Percentiles rank a stretch among this genome's conserved stretches.
phyloP scores from a whole-genome alignment of 2,113 vertebrate genomes.

The Morone saxatilis region DNA sequence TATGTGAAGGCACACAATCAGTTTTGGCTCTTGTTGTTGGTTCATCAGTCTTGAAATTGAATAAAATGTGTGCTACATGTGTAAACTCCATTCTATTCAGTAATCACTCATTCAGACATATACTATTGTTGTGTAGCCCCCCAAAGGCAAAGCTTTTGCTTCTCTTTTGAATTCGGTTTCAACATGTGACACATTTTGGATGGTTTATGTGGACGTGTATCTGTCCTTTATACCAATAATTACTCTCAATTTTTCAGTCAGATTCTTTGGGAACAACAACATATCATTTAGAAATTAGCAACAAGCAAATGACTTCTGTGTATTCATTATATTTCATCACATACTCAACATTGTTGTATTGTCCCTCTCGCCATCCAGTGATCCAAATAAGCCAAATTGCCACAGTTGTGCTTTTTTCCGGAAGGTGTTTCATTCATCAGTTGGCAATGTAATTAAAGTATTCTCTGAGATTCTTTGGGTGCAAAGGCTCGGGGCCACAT shows the following conservation, averaged over 20 bases:
- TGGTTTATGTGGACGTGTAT: background rate
- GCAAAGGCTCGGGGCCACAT: slow-evolving; percentile 28
- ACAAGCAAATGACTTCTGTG: slow-evolving; percentile 11
- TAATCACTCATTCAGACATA: slow-evolving; percentile 36
- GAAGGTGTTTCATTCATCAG: slow-evolving; percentile 62
- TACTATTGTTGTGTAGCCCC: slow-evolving; percentile 15
- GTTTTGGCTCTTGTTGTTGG: slow-evolving; percentile 35
- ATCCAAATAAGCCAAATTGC: slow-evolving; percentile 12
- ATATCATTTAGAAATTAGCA: slow-evolving; percentile 9
- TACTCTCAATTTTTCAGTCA: slow-evolving; percentile 5
- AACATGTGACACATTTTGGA: background rate
- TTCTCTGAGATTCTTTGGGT: slow-evolving; percentile 35
- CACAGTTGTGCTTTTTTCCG: slow-evolving; percentile 5
- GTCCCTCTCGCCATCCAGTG: background rate
- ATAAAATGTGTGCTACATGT: slow-evolving; percentile 18
- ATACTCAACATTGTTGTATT: slow-evolving; percentile 8
- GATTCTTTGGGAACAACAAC: slow-evolving; percentile 20
- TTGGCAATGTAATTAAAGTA: slow-evolving; percentile 52
- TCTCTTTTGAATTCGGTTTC: background rate
- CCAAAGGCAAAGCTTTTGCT: slow-evolving; percentile 4
- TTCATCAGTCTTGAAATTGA: slow-evolving; percentile 40
- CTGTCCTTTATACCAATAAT: slow-evolving; percentile 8
- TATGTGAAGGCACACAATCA: slow-evolving; percentile 11
- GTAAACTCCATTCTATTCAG: background rate
- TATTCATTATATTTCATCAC: slow-evolving; percentile 26